Conservation (phyloP, 2,888 invertebrate species). For the Tupiocoris notatus region DNA sequence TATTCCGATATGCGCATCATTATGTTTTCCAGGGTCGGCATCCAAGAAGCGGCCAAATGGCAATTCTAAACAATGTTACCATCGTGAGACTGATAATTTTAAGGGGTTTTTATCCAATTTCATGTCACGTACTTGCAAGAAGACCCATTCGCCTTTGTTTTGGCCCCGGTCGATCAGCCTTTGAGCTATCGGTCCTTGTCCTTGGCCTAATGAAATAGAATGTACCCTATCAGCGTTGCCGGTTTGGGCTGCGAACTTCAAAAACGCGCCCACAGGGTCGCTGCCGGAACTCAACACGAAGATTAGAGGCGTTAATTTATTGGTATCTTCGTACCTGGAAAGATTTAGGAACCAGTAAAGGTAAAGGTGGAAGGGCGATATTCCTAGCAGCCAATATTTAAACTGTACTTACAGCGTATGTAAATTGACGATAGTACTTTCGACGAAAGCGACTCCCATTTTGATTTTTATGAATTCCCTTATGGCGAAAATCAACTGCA, state of each 20-base stretch:
- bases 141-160: constrained; percentile 80
- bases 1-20: constrained; percentile 71
- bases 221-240: constrained; percentile 67
- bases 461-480: constrained; percentile 75
- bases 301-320: constrained; percentile 72
- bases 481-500: constrained; percentile 70
- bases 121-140: constrained; percentile 75
- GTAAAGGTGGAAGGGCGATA: too few relatives aligned
- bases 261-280: constrained; percentile 81
- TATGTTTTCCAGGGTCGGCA: constrained; percentile 76
- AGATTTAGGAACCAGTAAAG: too few relatives aligned
- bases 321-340: constrained; percentile 69
- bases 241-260: constrained; percentile 75
- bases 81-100: too few relatives aligned
- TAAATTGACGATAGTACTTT: constrained; percentile 74
- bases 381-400: too few relatives aligned
- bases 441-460: constrained; percentile 76
- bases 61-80: constrained; percentile 79
- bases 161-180: constrained; percentile 71
- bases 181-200: constrained; percentile 87
- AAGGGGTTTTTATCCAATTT: too few relatives aligned
- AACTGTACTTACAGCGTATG: constrained; percentile 61
- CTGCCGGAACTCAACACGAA: constrained; percentile 87
- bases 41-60: constrained; percentile 92
- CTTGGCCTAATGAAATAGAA: constrained; percentile 86